Percentiles rank a stretch among this genome's conserved stretches.
Evolutionary conservation across 2,113 vertebrate species (phyloP).

Genomic region (Myotis davidii): DNA sequence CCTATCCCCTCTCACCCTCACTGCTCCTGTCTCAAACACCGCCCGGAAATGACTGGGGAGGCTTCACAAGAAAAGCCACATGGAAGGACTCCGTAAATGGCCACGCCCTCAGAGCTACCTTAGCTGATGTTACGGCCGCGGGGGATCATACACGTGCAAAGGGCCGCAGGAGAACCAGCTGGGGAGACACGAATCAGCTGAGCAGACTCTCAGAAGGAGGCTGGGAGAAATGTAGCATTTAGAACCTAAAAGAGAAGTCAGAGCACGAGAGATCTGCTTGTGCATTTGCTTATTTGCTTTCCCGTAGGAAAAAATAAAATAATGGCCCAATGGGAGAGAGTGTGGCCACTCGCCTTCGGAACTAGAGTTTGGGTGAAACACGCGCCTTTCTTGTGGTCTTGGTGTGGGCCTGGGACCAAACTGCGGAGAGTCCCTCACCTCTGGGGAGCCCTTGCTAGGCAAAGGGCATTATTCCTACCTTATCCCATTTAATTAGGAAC

Average conservation of each 20-base stretch:
- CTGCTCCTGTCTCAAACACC: background rate
- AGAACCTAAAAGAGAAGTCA: background rate
- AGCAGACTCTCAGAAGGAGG: background rate
- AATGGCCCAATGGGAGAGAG: background rate
- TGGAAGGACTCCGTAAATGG: background rate
- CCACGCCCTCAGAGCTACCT: background rate
- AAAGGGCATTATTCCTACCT: background rate
- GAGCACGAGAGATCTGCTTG: background rate
- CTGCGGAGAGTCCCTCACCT: background rate
- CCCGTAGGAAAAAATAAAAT: background rate
- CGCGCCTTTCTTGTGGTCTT: background rate
- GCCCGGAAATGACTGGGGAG: background rate
- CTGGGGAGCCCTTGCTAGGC: background rate
- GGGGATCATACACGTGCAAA: background rate
- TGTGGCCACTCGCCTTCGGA: background rate
- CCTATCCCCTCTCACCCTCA: background rate
- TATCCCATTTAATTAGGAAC: conserved; percentile 68
- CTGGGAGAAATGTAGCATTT: background rate
- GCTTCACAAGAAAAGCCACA: background rate
- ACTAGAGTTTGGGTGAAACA: background rate
- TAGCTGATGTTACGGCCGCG: background rate
- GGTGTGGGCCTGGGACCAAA: background rate
- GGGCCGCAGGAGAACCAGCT: background rate
- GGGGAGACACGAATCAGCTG: rapidly evolving
- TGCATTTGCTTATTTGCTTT: background rate